Percentiles rank a stretch among this genome's conserved stretches.
These are phyloP conservation scores for Eptesicus fuscus DNA, from an alignment of 2,113 vertebrate genomes.

Conservation along the genomic window DNA sequence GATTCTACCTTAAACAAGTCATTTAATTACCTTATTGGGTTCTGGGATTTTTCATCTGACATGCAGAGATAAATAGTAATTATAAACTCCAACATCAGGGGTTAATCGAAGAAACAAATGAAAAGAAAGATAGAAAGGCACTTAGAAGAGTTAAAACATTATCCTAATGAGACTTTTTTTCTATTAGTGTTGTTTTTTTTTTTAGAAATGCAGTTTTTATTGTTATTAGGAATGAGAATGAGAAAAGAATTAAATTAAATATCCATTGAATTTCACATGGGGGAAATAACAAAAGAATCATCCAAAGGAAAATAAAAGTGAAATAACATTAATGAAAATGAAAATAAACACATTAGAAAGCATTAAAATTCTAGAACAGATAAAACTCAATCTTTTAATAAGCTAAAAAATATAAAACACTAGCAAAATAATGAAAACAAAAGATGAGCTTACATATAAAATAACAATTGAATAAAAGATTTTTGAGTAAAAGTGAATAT, in stretches of 20 bases:
- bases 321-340: conserved; percentile 1
- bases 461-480: neutral
- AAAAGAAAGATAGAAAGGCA: neutral
- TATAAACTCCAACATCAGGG: neutral
- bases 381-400: conserved; percentile 25
- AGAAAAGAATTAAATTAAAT: conserved; percentile 34
- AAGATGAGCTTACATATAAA: neutral
- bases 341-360: conserved; percentile 2
- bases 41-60: neutral
- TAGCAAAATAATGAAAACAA: conserved; percentile 10
- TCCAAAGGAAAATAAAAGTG: conserved; percentile 7
- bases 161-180: neutral
- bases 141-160: neutral
- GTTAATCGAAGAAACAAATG: neutral
- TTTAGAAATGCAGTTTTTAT: conserved; percentile 5
- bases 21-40: neutral
- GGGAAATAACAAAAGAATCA: neutral
- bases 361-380: conserved; percentile 9
- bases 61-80: neutral
- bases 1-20: neutral
- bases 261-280: conserved; percentile 1
- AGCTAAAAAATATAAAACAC: neutral
- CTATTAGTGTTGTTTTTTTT: neutral
- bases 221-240: conserved; percentile 9
- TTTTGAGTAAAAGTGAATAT: neutral